phyloP scores from a whole-genome alignment of 2,888 invertebrate species.

The Anthrax anthrax region DNA sequence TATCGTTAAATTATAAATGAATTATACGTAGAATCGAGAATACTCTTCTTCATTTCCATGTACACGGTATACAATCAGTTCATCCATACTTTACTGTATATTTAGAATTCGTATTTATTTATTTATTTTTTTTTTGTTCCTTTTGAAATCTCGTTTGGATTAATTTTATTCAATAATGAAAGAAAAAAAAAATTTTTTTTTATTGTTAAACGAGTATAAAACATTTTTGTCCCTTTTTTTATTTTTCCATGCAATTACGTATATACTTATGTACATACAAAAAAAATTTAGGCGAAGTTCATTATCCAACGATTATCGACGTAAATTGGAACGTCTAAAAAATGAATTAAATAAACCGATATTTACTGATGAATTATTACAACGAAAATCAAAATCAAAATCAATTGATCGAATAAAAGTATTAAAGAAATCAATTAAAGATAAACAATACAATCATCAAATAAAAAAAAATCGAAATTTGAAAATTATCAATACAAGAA shows the following conservation, averaged over 20 bases:
- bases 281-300: not conserved
- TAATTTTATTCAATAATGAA: not conserved
- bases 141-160: not conserved
- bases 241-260: not conserved
- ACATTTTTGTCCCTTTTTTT: too few species aligned
- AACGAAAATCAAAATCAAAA: constrained; percentile 10
- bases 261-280: not conserved
- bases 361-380: constrained; percentile 14
- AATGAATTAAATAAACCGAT: constrained; percentile 28
- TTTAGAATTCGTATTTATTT: too few species aligned
- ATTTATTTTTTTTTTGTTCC: not conserved
- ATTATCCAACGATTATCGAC: constrained; percentile 18
- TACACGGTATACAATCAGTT: too few species aligned
- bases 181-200: not conserved
- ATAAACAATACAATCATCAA: not conserved
- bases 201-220: not conserved
- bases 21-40: too few species aligned
- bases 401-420: constrained; percentile 1
- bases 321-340: constrained; percentile 24
- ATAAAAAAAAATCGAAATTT: not conserved
- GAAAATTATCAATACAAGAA: too few species aligned
- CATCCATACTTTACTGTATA: not conserved
- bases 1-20: not conserved
- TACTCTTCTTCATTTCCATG: too few species aligned
- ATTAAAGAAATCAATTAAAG: not conserved